These are phyloP conservation scores for Myzus persicae DNA, from an alignment of 1,140 invertebrate species.

Conservation along the genomic window DNA sequence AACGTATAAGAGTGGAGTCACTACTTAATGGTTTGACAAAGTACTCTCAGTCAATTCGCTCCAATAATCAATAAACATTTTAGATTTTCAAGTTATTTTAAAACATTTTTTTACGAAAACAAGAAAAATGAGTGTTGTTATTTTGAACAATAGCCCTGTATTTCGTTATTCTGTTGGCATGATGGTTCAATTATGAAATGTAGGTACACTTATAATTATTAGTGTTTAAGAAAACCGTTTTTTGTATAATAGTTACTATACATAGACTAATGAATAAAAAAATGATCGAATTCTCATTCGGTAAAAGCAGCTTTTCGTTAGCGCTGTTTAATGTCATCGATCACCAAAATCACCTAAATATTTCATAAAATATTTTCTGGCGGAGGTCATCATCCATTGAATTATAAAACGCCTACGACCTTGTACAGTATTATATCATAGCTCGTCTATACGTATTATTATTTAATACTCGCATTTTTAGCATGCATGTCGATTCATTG, in stretches of 20 bases:
- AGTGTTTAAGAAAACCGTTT: neutral
- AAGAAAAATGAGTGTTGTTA: neutral
- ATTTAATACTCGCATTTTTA: too few relatives aligned
- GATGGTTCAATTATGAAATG: neutral
- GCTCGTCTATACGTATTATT: neutral
- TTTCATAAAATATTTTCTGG: neutral
- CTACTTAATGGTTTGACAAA: neutral
- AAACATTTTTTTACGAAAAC: neutral
- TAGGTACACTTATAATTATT: neutral
- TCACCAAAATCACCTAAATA: neutral
- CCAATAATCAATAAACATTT: neutral
- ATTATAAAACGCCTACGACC: neutral
- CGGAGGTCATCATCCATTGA: neutral
- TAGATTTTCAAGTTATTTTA: neutral
- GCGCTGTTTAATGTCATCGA: too few relatives aligned
- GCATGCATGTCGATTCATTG: neutral
- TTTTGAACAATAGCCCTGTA: neutral
- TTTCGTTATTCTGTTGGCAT: neutral
- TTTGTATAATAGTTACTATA: neutral
- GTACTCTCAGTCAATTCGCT: neutral
- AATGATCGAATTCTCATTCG: neutral
- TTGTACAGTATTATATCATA: neutral
- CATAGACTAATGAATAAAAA: neutral
- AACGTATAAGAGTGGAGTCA: neutral
- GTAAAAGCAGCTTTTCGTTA: neutral